phyloP scores from a whole-genome alignment of 2,888 invertebrate genomes.

The Synanthedon myopaeformis region DNA sequence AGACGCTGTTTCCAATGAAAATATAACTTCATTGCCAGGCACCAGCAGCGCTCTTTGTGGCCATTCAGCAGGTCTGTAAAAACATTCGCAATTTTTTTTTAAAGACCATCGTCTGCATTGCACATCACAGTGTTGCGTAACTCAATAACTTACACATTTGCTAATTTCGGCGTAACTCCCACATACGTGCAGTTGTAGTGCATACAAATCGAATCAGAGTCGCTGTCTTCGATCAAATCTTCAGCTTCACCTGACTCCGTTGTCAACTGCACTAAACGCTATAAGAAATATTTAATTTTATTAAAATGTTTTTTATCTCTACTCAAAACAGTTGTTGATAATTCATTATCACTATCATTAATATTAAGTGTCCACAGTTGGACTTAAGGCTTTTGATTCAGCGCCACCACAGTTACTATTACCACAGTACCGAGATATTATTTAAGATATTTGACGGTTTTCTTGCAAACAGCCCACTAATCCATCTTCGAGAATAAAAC shows the following conservation, averaged over 20 bases:
- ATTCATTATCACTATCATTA: too few relatives aligned
- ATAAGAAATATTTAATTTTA: neutral
- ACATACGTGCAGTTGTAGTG: conserved; percentile 59
- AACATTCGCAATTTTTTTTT: neutral
- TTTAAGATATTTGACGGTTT: too few relatives aligned
- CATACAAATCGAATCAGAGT: conserved; percentile 40
- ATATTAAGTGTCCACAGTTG: too few relatives aligned
- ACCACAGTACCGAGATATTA: too few relatives aligned
- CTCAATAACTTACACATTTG: conserved; percentile 40
- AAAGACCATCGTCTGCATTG: neutral
- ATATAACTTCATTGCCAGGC: conserved; percentile 94
- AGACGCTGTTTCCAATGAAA: conserved; percentile 95
- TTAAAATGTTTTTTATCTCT: too few relatives aligned
- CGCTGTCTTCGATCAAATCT: conserved; percentile 26
- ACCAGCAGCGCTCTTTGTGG: conserved; percentile 86
- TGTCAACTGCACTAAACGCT: neutral
- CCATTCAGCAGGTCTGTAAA: conserved; percentile 76
- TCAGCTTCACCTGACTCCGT: neutral
- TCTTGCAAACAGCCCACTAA: too few relatives aligned
- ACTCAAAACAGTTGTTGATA: too few relatives aligned
- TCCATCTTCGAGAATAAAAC: too few relatives aligned
- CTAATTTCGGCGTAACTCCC: conserved; percentile 50
- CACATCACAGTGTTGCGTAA: neutral
- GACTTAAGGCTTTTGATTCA: too few relatives aligned
- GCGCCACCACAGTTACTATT: too few relatives aligned